Evolutionary conservation across 30 jellyfish, hydroid and myxozoan genomes (phyloP).

Genomic region (Mastigias papua): DNA sequence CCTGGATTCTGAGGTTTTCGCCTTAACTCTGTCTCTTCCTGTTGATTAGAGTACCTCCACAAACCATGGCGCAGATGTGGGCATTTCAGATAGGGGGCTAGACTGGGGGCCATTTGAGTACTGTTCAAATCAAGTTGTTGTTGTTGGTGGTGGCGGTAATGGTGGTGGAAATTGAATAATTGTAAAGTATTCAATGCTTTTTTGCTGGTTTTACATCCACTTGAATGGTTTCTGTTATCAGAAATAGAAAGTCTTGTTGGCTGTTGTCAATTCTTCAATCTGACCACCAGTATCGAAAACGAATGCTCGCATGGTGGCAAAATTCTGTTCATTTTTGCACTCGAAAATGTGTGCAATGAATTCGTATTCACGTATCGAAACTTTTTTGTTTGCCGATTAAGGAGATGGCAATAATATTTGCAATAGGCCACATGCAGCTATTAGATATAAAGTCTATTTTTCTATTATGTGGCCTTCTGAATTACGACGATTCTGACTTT

Average conservation of each 20-base stretch:
- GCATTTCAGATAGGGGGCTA: background rate
- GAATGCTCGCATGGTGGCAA: constrained; percentile 46
- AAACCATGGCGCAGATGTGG: background rate
- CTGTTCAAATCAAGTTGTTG: no score
- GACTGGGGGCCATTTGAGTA: background rate
- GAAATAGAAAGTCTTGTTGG: constrained; percentile 45
- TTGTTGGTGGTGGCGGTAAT: background rate
- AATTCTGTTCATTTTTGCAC: background rate
- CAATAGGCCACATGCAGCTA: background rate
- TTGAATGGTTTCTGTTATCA: constrained; percentile 59
- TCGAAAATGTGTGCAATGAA: constrained; percentile 26
- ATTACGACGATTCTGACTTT: no score
- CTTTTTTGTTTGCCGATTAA: background rate
- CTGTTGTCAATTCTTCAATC: constrained; percentile 19
- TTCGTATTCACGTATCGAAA: background rate
- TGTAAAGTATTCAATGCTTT: background rate
- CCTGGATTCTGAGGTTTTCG: no score
- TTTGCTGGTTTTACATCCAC: constrained; percentile 48
- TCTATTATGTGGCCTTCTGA: no score
- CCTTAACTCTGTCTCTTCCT: background rate
- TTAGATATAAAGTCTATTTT: no score
- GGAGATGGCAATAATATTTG: background rate
- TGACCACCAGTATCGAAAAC: constrained; percentile 48
- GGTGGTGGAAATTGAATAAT: background rate
- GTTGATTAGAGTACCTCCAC: background rate